Evolutionary conservation across 2,113 vertebrate genomes (phyloP), one percentile per base, ranked within the genome.

Genomic region (Anguilla rostrata): DNA sequence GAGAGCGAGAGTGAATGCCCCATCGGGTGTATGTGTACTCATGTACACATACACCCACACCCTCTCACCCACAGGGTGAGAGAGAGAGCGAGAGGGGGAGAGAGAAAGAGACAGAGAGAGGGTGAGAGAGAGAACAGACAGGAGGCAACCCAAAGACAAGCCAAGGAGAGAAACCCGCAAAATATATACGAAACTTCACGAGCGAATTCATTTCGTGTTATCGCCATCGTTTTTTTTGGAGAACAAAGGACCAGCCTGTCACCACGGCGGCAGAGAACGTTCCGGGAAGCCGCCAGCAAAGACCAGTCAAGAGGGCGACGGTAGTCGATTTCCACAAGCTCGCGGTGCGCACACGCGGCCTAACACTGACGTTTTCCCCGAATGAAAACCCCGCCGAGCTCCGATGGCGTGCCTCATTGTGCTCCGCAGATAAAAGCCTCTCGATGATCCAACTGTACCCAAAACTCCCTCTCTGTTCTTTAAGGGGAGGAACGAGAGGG

Each of bases 301-400:
- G 89, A 91, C 85, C 34, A 34, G 34, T 34, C 34, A 87, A 86
- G 87, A 92, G 82, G 87, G 90, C 90, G 92, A 93, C 92, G 90
- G 92, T 93, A 92, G 89, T 87, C 90, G 85, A 94, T 94, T 92
- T 94, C 90, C 93, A 92, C 92, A 89, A 87, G 88, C 66, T 39
- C 85, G 79, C 87, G 85, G 60, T 83, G 78, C 66, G 84, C 87
- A 87, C 84, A 78, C 71, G 87, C 39, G 81, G 84, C 90, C 87
- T 90, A 60, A 78, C 86, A 86, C 87, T 89, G 90, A 94, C 90
- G 90, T 89, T 88, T 88, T 90, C 86, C 34, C 34, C 34, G 34
- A 40, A 86, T 90, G 91, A 90, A 90, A 90, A 92, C 89, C 86
- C 89, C 83, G 90, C 88, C 89, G 22, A 90, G 92, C 91, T 94